These are phyloP conservation scores for Dryobota labecula DNA, from an alignment of 2,888 invertebrate genomes.

Conservation along the genomic window DNA sequence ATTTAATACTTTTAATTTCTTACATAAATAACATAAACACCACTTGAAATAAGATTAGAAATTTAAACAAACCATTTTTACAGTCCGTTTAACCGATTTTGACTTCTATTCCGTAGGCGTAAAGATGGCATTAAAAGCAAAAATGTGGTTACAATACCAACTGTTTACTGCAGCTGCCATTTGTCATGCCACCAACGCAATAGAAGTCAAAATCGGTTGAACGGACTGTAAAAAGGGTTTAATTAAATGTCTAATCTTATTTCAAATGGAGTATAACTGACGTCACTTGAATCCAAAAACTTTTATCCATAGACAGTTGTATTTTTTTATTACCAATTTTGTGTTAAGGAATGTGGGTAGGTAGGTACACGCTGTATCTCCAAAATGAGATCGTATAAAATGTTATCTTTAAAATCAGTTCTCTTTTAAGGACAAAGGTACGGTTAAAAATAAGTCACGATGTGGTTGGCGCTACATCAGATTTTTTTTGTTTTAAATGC, in stretches of 20 bases:
- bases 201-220: no score
- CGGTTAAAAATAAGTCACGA: constrained; percentile 20
- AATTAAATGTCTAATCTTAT: no score
- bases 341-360: constrained; percentile 36
- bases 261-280: no score
- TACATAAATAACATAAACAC: not conserved
- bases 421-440: constrained; percentile 47
- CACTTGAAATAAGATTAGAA: no score
- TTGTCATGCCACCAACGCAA: no score
- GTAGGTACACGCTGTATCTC: constrained; percentile 18
- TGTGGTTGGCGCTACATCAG: constrained; percentile 26
- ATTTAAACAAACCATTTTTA: no score
- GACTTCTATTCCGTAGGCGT: no score
- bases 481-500: constrained; percentile 11
- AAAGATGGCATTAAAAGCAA: no score
- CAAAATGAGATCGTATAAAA: constrained; percentile 45
- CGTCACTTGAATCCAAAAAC: constrained; percentile 12
- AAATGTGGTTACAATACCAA: no score
- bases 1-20: not conserved
- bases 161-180: no score
- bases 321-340: constrained; percentile 31
- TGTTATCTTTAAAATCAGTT: constrained; percentile 58
- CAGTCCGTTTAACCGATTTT: no score
- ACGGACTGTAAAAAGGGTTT: no score
- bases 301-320: constrained; percentile 8